phyloP scores from a whole-genome alignment of 35 echinoderm and acorn worm genomes.

The Hemicentrotus pulcherrimus region DNA sequence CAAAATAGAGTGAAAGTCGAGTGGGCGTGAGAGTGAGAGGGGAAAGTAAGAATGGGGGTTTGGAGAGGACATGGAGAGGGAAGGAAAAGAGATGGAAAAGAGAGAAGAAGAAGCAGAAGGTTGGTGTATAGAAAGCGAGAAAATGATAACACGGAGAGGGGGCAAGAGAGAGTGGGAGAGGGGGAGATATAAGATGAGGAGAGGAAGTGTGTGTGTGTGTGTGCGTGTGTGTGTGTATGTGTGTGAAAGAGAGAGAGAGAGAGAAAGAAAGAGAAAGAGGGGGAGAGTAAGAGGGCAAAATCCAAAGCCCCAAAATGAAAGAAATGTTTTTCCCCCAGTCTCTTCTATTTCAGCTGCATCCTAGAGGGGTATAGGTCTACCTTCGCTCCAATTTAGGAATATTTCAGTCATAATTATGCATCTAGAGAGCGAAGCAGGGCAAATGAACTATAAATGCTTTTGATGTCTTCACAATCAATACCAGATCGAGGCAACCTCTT shows the following conservation, averaged over 20 bases:
- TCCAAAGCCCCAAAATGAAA: not conserved
- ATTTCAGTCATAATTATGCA: slow-evolving; percentile 4
- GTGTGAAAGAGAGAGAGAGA: no score
- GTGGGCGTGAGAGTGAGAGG: no score
- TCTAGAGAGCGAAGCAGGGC: not conserved
- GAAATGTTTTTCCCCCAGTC: not conserved
- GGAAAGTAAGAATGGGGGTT: no score
- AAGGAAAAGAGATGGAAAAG: no score
- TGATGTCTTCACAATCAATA: slow-evolving; percentile 4
- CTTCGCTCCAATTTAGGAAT: not conserved
- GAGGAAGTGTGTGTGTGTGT: no score
- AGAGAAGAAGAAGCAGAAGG: no score
- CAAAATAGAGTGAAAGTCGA: no score
- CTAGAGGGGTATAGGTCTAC: not conserved
- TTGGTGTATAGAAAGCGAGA: no score
- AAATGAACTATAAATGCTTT: not conserved
- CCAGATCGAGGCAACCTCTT: not conserved
- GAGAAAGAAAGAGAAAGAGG: not conserved
- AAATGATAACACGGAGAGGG: no score
- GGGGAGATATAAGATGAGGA: not conserved
- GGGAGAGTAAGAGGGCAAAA: not conserved
- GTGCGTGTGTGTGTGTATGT: no score
- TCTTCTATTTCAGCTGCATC: not conserved
- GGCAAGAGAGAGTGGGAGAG: not conserved
- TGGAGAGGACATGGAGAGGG: no score